Base-by-base conservation (phyloP, 2,113 vertebrate genomes). In the Coptodon rendalli region DNA sequence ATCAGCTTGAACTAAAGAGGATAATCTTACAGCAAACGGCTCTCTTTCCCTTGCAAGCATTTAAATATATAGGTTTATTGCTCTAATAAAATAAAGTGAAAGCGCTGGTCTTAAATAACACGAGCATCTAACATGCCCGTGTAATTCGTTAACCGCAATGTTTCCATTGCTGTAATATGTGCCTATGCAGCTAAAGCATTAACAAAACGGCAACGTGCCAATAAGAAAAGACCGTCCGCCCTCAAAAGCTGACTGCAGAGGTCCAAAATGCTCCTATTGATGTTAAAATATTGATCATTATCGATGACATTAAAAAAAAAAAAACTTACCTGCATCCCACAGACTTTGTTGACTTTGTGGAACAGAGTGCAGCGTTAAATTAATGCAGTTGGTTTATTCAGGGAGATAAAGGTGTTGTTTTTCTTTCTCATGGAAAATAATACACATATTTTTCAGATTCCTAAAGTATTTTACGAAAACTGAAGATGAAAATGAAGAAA, bases 161-260 rank as follows among this genome's bases (percentile, higher is more conserved):
- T 53, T 59, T 90, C 56, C 66, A 48, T 59, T 80, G 27, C 3
- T 54, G 54, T 45, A 43, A 24, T 50, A 27, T 59, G 48, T 87
- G 76, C 86, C 78, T 85, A 84, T 86, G 61, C 16, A 17, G 71
- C 66, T 56, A 17, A 45, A 73, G 61, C 86, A 88, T 82, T 87
- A 89, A 89, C 84, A 85, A 84, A 84, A 91, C 87, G 81, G 84
- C 89, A 83, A 86, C 63, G 57, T 9, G 85, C 89, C 90, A 88
- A 56, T 7, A n/a, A 83, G 59, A 66, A 86, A 82, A 27, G 31
- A 59, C 31, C 29, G 82, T 78, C 68, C 2, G 29, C 24, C 4
- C 24, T 87, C 43, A 27, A 40, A 84, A 71, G 79, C 66, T 68
- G 66, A 68, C 68, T 71, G 36, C 43, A 83, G 38, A 89, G 11